These are phyloP conservation scores for Phyto melanocephala DNA, from an alignment of 2,888 invertebrate genomes.

Conservation along the genomic window DNA sequence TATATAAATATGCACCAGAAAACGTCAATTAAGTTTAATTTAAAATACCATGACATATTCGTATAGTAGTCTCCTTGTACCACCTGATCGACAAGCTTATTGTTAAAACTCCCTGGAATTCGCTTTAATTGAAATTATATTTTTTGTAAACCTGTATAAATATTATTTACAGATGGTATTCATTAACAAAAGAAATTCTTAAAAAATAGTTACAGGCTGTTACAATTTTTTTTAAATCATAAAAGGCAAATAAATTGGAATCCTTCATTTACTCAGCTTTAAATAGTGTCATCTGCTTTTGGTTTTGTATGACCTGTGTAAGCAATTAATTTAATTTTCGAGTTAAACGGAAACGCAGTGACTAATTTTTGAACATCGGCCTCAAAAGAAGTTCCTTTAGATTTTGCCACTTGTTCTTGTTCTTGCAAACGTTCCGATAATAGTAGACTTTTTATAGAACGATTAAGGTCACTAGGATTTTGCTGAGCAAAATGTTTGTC, in stretches of 20 bases:
- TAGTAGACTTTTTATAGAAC: slow-evolving; percentile 61
- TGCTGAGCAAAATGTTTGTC: slow-evolving; percentile 64
- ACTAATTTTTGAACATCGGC: slow-evolving; percentile 35
- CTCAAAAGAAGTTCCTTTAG: neutral
- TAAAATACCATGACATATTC: too few relatives aligned
- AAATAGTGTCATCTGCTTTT: neutral
- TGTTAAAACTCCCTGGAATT: too few relatives aligned
- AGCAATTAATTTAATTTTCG: neutral
- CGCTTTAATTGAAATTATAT: too few relatives aligned
- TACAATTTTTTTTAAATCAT: too few relatives aligned
- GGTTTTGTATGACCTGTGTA: slow-evolving; percentile 36
- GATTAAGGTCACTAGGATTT: slow-evolving; percentile 68
- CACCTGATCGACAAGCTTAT: too few relatives aligned
- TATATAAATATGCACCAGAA: too few relatives aligned
- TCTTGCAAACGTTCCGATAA: slow-evolving; percentile 50
- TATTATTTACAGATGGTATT: too few relatives aligned
- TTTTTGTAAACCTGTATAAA: too few relatives aligned
- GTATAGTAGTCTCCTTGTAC: too few relatives aligned
- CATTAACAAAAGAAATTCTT: too few relatives aligned
- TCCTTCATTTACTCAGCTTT: neutral
- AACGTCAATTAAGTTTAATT: too few relatives aligned
- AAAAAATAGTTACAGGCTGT: too few relatives aligned
- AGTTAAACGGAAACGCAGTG: neutral
- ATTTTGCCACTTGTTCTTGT: slow-evolving; percentile 18
- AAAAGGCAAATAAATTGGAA: neutral